These are phyloP conservation scores for Catostomus latipinnis DNA, from an alignment of 2,797 vertebrate genomes.

Conservation along the genomic window DNA sequence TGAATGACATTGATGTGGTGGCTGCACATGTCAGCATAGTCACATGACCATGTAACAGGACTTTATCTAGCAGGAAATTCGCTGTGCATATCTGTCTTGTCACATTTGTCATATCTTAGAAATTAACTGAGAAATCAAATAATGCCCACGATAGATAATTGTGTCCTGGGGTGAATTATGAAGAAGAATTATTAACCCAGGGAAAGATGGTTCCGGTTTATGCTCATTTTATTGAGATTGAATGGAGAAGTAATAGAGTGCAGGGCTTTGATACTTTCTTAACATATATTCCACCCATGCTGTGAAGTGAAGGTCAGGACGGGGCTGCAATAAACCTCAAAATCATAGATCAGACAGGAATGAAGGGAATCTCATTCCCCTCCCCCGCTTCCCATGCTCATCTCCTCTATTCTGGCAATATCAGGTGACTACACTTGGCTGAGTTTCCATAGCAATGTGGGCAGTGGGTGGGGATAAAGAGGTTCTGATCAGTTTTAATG, in stretches of 20 bases:
- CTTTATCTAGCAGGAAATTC: constrained; percentile 20
- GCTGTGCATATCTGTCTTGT: constrained; percentile 19
- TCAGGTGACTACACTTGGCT: constrained; percentile 54
- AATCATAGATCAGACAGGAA: constrained; percentile 31
- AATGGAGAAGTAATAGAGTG: constrained; percentile 32
- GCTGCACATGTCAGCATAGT: not conserved
- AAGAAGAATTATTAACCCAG: constrained; percentile 47
- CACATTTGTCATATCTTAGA: constrained; percentile 42
- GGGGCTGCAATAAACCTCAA: constrained; percentile 43
- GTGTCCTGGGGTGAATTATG: constrained; percentile 48
- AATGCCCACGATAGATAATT: constrained; percentile 42
- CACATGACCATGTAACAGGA: constrained; percentile 28
- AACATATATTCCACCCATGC: constrained; percentile 22
- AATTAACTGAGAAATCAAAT: constrained; percentile 53
- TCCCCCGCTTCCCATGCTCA: constrained; percentile 33
- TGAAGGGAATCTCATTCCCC: constrained; percentile 18
- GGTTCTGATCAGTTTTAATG: constrained; percentile 62
- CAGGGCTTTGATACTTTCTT: constrained; percentile 28
- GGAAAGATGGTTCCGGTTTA: constrained; percentile 26
- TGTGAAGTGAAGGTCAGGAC: constrained; percentile 45
- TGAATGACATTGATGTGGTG: not conserved
- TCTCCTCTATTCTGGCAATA: constrained; percentile 51
- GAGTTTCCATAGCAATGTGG: constrained; percentile 60
- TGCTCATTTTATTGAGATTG: constrained; percentile 35
- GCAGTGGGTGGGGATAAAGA: constrained; percentile 54